Base-by-base conservation (phyloP, 2,797 vertebrate species). In the Notolabrus celidotus region DNA sequence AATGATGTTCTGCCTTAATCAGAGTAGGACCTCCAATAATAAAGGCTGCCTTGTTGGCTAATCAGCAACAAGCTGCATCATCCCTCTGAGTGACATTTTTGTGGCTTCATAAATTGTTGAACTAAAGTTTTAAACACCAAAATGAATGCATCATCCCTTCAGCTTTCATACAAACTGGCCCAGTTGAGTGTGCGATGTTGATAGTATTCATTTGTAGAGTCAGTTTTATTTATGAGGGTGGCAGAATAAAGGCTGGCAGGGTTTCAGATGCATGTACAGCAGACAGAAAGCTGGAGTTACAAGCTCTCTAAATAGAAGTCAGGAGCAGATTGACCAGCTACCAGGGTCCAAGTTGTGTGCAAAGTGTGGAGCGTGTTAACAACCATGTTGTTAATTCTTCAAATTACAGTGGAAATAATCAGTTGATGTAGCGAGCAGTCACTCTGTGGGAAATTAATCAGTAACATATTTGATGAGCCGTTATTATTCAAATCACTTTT, bases 1-100 rank as follows among this genome's bases (percentile, higher is more conserved):
- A 56, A 42, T 19, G 29, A 47, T 52, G 1, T 41, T 57, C 27
- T 29, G n/a, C 73, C 12, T 61, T 9, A 52, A 54, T 67, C 15
- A 0, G 39, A 53, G 10, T 16, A 23, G 34, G 10, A 47, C 19
- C 42, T 8, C 20, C 0, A 1, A 38, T 8, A 46, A 55, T 25
- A 23, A 36, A 50, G 19, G 31, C 19, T 20, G 11, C n/a, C 56
- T 36, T n/a, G 50, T 51, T 22, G 46, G 29, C 42, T 20, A 34
- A 64, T 67, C 61, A 9, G 15, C 43, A 34, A 60, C 9, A 25
- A 38, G 25, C 43, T 29, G 41, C 51, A 43, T 43, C 27, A 10
- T 67, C 50, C 7, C 39, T 77, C 51, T 19, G 1, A n/a, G 29
- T 31, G 39, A 58, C 49, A 51, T 2, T 20, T 19, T 3, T 36